A percentile compares a stretch with the other conserved stretches of the same genome.
These are phyloP conservation scores for Aphelinus certus DNA, from an alignment of 1,140 invertebrate species.

Conservation along the genomic window DNA sequence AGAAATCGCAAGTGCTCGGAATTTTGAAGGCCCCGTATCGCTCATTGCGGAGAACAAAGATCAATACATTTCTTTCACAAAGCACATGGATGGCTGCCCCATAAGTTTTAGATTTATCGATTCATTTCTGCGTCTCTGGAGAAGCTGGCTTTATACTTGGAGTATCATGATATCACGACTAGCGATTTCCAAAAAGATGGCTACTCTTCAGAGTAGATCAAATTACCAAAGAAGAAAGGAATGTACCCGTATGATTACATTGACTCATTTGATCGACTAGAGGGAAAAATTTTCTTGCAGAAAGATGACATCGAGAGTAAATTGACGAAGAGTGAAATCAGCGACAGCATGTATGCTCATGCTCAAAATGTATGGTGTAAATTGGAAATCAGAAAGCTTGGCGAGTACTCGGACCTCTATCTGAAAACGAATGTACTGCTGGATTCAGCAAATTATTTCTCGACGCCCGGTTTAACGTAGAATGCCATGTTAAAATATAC, in stretches of 20 bases:
- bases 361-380: background rate
- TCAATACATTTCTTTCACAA: conserved; percentile 23
- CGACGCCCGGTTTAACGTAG: conserved; percentile 37
- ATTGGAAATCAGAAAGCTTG: background rate
- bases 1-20: conserved; percentile 5
- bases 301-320: conserved; percentile 55
- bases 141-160: conserved; percentile 23
- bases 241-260: conserved; percentile 27
- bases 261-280: conserved; percentile 43
- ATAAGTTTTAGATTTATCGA: conserved; percentile 51
- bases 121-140: conserved; percentile 43
- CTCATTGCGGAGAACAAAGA: background rate
- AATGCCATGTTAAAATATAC: conserved; percentile 60
- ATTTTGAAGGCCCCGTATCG: background rate
- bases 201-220: background rate
- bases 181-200: background rate
- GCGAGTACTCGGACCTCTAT: conserved; percentile 5
- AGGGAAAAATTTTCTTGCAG: conserved; percentile 36
- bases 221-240: background rate
- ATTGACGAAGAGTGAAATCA: conserved; percentile 35
- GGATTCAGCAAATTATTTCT: conserved; percentile 46
- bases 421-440: conserved; percentile 8
- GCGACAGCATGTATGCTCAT: conserved; percentile 51
- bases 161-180: background rate
- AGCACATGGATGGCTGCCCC: background rate